A percentile compares a stretch with the other conserved stretches of the same genome.
Conservation (phyloP, 2,113 vertebrate genomes). For the Alces alces region DNA sequence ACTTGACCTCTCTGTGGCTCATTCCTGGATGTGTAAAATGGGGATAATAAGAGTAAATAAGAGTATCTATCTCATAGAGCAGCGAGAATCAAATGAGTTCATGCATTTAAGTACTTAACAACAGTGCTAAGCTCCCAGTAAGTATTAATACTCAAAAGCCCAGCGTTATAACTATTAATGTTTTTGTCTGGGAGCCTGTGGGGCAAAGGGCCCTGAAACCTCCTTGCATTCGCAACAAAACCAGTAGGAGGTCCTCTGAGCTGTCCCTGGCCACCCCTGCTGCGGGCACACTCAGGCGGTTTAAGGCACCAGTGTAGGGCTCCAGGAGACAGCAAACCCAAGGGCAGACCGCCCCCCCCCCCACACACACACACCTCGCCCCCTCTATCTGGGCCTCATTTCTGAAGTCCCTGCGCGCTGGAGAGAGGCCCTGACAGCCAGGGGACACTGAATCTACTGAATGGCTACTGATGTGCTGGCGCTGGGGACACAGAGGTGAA, state of each 20-base stretch:
- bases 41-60: background rate
- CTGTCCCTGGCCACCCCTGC: background rate
- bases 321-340: background rate
- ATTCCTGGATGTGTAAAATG: background rate
- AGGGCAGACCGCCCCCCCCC: background rate
- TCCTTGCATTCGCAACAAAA: background rate
- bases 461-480: background rate
- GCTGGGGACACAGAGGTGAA: background rate
- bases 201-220: background rate
- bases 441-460: rapidly evolving
- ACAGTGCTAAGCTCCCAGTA: background rate
- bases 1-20: background rate
- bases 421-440: background rate
- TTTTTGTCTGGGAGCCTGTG: background rate
- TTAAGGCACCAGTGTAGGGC: background rate
- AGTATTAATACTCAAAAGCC: background rate
- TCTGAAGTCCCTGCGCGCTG: background rate
- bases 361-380: background rate
- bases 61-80: background rate
- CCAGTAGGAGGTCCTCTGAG: background rate
- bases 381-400: background rate
- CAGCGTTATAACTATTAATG: background rate
- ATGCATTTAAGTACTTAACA: background rate
- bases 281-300: background rate
- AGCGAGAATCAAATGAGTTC: background rate